Evolutionary conservation across 35 echinoderm and acorn worm genomes (phyloP).

Genomic region (Amphiura filiformis): DNA sequence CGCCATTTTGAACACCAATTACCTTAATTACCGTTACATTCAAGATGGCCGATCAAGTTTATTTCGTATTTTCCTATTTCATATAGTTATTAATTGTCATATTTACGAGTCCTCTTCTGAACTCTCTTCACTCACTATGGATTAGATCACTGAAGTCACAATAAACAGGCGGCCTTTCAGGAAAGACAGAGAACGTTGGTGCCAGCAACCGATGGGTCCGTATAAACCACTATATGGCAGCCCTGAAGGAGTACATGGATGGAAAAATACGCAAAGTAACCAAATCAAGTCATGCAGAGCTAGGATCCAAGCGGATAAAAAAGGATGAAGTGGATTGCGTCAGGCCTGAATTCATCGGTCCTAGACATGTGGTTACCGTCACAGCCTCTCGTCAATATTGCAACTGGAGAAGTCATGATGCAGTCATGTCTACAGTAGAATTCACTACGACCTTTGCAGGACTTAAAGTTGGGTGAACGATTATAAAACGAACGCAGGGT

Average conservation of each 20-base stretch:
- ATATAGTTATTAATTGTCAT: too few species aligned
- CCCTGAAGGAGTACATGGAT: not conserved
- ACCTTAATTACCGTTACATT: too few species aligned
- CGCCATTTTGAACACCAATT: too few species aligned
- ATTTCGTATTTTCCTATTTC: too few species aligned
- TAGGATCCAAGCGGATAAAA: not conserved
- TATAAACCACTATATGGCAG: conserved; percentile 12
- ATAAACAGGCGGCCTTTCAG: conserved; percentile 18
- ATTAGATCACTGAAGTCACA: not conserved
- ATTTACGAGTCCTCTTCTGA: too few species aligned
- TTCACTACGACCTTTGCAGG: too few species aligned
- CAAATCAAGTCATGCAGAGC: not conserved
- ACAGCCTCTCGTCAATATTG: not conserved
- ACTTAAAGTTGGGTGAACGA: too few species aligned
- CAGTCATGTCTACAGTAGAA: too few species aligned
- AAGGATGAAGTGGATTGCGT: not conserved
- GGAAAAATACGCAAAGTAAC: not conserved
- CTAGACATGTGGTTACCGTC: not conserved
- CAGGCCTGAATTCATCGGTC: not conserved
- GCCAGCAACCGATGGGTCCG: conserved; percentile 16
- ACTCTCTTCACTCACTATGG: too few species aligned
- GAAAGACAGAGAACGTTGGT: conserved; percentile 13
- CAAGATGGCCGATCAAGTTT: too few species aligned
- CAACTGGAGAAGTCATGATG: not conserved
- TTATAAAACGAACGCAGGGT: too few species aligned